Evolutionary conservation across 2,888 invertebrate genomes (phyloP).

Genomic region (Heliconius ethilla): DNA sequence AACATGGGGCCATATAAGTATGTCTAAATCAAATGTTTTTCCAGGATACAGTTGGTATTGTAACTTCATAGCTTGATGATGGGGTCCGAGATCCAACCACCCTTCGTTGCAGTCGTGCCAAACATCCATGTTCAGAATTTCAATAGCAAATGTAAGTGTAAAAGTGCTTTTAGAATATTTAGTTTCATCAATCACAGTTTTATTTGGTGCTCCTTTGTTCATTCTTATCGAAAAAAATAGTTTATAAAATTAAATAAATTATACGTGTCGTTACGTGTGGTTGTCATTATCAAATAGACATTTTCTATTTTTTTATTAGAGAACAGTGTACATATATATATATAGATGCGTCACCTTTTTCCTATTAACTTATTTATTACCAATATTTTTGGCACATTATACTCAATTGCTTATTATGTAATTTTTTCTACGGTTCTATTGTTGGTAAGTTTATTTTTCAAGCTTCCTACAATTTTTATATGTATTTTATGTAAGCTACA

Average conservation of each 20-base stretch:
- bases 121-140: constrained; percentile 64
- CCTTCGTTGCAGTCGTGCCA: constrained; percentile 67
- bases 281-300: constrained; percentile 2
- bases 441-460: no score
- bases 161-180: constrained; percentile 51
- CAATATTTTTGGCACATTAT: background rate
- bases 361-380: background rate
- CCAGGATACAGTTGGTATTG: constrained; percentile 68
- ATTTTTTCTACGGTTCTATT: no score
- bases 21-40: constrained; percentile 62
- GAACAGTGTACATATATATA: background rate
- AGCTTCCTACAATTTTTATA: no score
- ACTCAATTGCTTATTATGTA: no score
- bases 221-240: constrained; percentile 15
- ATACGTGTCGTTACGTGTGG: background rate
- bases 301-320: background rate
- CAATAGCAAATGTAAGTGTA: constrained; percentile 68
- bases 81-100: constrained; percentile 61
- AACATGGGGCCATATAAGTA: constrained; percentile 69
- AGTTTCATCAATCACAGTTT: constrained; percentile 36
- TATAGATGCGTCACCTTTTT: background rate
- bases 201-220: constrained; percentile 44
- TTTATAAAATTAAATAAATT: background rate
- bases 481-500: background rate
- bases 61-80: constrained; percentile 60